phyloP scores from a whole-genome alignment of 2,797 vertebrate genomes.

The Periophthalmus magnuspinnatus region DNA sequence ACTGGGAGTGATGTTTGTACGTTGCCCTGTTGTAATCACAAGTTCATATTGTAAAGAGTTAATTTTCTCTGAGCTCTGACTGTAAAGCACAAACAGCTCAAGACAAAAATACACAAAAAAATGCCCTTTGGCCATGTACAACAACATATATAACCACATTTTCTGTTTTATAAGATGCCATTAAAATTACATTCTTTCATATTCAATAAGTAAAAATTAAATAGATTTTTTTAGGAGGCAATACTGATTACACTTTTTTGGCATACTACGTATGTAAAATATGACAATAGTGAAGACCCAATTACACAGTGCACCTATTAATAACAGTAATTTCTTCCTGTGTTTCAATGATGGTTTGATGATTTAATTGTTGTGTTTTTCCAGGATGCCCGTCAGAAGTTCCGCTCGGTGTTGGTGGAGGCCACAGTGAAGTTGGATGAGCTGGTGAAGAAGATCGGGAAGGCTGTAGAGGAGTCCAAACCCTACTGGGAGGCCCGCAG shows the following conservation, averaged over 20 bases:
- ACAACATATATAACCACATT: neutral
- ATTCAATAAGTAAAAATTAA: too few species aligned
- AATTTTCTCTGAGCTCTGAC: conserved; percentile 15
- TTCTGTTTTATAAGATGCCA: neutral
- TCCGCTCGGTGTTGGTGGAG: conserved; percentile 90
- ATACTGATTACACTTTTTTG: too few species aligned
- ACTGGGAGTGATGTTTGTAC: neutral
- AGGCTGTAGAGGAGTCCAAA: conserved; percentile 94
- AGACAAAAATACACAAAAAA: neutral
- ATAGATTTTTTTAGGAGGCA: too few species aligned
- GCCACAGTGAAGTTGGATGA: conserved; percentile 93
- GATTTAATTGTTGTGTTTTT: neutral
- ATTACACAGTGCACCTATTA: too few species aligned
- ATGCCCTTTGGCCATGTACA: neutral
- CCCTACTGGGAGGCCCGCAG: conserved; percentile 97
- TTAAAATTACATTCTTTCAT: neutral
- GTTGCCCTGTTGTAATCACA: neutral
- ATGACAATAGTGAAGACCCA: too few species aligned
- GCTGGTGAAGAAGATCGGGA: conserved; percentile 92
- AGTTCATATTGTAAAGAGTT: conserved; percentile 8
- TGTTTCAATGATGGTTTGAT: neutral
- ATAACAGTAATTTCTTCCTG: too few species aligned
- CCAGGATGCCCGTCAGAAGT: conserved; percentile 92
- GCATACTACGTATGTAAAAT: too few species aligned
- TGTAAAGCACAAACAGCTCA: too few species aligned